phyloP scores from a whole-genome alignment of 1,140 invertebrate genomes.

The Trissolcus basalis region DNA sequence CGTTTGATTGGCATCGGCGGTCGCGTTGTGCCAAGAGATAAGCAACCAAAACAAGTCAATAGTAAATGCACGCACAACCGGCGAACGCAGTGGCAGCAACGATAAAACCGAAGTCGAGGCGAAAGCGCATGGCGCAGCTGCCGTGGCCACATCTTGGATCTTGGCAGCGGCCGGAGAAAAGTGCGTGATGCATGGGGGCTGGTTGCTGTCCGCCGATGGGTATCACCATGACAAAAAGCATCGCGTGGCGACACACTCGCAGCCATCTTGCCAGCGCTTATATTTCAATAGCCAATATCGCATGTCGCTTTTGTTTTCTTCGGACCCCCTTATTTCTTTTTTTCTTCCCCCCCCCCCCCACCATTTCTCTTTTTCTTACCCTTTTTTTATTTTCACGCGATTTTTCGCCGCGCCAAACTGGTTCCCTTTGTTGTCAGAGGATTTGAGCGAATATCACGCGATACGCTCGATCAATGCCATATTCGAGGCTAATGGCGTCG shows the following conservation, averaged over 20 bases:
- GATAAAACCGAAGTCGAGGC: slow-evolving; percentile 17
- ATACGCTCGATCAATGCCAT: slow-evolving; percentile 31
- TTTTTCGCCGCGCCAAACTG: background rate
- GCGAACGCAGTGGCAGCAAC: slow-evolving; percentile 11
- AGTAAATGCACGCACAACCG: slow-evolving; percentile 14
- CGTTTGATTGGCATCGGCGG: slow-evolving; percentile 33
- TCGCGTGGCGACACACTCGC: slow-evolving; percentile 35
- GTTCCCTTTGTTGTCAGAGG: background rate
- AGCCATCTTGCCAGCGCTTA: slow-evolving; percentile 31
- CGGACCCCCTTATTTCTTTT: background rate
- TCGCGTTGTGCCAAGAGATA: slow-evolving; percentile 32
- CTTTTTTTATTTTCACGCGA: background rate
- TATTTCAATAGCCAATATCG: slow-evolving; percentile 10
- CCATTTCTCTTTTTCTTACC: background rate
- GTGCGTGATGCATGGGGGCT: slow-evolving; percentile 48
- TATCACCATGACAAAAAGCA: slow-evolving; percentile 58
- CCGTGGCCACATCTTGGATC: slow-evolving; percentile 23
- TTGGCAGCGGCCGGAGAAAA: slow-evolving; percentile 38
- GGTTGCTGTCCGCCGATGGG: slow-evolving; percentile 39
- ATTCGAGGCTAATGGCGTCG: slow-evolving; percentile 51
- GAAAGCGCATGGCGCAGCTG: slow-evolving; percentile 31
- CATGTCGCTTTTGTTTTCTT: slow-evolving; percentile 7
- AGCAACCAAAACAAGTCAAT: slow-evolving; percentile 51
- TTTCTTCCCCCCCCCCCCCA: too few species aligned
- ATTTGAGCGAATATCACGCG: slow-evolving; percentile 24